A percentile compares a stretch with the other conserved stretches of the same genome.
Conservation (phyloP, 2,888 invertebrate species). For the Pristionchus mayeri region DNA sequence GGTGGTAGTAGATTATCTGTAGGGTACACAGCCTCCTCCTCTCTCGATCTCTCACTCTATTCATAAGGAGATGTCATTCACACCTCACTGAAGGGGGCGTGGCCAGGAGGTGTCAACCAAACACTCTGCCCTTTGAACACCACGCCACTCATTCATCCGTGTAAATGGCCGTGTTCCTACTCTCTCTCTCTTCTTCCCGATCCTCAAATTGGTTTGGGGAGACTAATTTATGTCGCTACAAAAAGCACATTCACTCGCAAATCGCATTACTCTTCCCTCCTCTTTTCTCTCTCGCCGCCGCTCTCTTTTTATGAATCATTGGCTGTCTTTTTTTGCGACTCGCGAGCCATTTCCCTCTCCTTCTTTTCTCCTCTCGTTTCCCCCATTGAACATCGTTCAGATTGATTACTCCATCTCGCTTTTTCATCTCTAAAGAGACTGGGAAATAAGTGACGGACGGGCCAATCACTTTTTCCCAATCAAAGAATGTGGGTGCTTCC, state of each 20-base stretch:
- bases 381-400: slow-evolving; percentile 16
- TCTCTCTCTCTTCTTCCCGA: neutral
- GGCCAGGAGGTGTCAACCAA: neutral
- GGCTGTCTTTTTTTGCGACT: neutral
- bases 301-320: slow-evolving; percentile 12
- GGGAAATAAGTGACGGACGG: neutral
- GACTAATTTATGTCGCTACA: neutral
- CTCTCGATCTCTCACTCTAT: slow-evolving; percentile 1
- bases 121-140: neutral
- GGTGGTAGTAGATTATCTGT: neutral
- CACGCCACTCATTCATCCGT: neutral
- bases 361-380: neutral
- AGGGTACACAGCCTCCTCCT: neutral
- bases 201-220: neutral
- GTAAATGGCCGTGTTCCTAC: neutral
- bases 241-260: neutral
- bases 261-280: neutral
- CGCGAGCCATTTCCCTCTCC: neutral
- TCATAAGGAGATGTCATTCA: slow-evolving; percentile 7
- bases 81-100: neutral
- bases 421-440: slow-evolving; percentile 3
- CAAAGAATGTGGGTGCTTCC: neutral
- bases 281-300: neutral
- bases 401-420: slow-evolving; percentile 14
- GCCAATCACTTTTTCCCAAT: neutral